A percentile compares a stretch with the other conserved stretches of the same genome.
Evolutionary conservation across 1,140 invertebrate genomes (phyloP).

Genomic region (Ectropis grisescens): DNA sequence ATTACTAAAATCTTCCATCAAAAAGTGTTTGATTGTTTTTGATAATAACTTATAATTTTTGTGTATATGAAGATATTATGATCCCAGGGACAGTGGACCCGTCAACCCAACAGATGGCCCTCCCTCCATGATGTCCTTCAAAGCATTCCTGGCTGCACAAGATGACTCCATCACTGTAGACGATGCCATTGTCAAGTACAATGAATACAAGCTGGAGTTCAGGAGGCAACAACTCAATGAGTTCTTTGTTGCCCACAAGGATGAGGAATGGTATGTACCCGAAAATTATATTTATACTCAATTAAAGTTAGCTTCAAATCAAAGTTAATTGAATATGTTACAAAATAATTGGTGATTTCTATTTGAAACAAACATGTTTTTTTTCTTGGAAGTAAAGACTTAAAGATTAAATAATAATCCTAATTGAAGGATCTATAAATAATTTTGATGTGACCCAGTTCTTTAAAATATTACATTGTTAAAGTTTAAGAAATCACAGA

Average conservation of each 20-base stretch:
- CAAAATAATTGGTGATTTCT: too few species aligned
- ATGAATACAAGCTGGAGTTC: constrained; percentile 98
- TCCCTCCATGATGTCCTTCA: constrained; percentile 97
- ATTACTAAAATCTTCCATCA: too few species aligned
- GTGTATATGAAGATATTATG: too few species aligned
- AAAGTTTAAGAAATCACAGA: too few species aligned
- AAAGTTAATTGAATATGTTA: neutral
- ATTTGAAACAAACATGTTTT: too few species aligned
- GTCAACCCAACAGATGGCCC: constrained; percentile 77
- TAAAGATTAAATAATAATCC: constrained; percentile 4
- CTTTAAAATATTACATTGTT: too few species aligned
- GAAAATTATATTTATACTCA: too few species aligned
- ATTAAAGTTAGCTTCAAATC: constrained; percentile 1
- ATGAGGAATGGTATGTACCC: constrained; percentile 95
- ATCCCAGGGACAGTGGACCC: constrained; percentile 63
- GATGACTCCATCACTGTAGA: constrained; percentile 98
- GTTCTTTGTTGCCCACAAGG: constrained; percentile 98
- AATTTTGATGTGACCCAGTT: too few species aligned
- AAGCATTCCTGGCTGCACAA: constrained; percentile 95
- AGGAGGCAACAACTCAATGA: constrained; percentile 96
- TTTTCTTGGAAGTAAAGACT: too few species aligned
- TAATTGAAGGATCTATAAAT: too few species aligned
- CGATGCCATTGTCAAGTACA: constrained; percentile 97
- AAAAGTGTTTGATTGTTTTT: too few species aligned
- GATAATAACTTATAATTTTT: too few species aligned